A percentile compares a stretch with the other conserved stretches of the same genome.
Conservation (phyloP, 2,888 invertebrate genomes). For the Lymantria monacha region DNA sequence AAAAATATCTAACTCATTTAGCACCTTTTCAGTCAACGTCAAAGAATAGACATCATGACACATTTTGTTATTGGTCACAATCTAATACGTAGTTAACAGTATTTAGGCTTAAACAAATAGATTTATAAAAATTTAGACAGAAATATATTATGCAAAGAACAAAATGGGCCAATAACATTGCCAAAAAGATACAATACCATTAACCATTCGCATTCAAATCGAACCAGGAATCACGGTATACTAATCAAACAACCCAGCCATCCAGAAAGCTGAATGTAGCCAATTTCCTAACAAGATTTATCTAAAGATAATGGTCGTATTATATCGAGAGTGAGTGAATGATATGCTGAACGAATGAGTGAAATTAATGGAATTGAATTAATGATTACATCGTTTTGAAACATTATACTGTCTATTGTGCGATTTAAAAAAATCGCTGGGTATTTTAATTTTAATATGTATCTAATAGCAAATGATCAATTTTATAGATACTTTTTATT, state of each 20-base stretch:
- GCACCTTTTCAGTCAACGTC: too few relatives aligned
- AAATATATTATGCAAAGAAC: not conserved
- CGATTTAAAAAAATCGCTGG: too few relatives aligned
- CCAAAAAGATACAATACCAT: not conserved
- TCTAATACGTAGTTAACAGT: too few relatives aligned
- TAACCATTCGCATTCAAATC: constrained; percentile 12
- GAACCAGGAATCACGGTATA: constrained; percentile 42
- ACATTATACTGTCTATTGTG: constrained; percentile 7
- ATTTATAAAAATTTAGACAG: too few relatives aligned
- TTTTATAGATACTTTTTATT: too few relatives aligned
- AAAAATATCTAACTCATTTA: too few relatives aligned
- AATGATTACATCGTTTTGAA: constrained; percentile 38
- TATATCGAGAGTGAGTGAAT: constrained; percentile 41
- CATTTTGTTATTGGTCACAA: too few relatives aligned
- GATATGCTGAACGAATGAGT: constrained; percentile 44
- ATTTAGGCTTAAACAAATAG: too few relatives aligned
- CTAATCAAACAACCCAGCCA: constrained; percentile 50
- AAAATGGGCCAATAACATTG: not conserved
- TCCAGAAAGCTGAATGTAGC: constrained; percentile 60
- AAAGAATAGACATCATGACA: too few relatives aligned
- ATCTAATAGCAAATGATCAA: too few relatives aligned
- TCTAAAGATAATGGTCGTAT: constrained; percentile 48
- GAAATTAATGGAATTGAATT: constrained; percentile 65
- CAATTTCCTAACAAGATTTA: constrained; percentile 72
- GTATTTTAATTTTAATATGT: too few relatives aligned